Evolutionary conservation across 2,113 vertebrate genomes (phyloP).

Genomic region (Sander lucioperca): DNA sequence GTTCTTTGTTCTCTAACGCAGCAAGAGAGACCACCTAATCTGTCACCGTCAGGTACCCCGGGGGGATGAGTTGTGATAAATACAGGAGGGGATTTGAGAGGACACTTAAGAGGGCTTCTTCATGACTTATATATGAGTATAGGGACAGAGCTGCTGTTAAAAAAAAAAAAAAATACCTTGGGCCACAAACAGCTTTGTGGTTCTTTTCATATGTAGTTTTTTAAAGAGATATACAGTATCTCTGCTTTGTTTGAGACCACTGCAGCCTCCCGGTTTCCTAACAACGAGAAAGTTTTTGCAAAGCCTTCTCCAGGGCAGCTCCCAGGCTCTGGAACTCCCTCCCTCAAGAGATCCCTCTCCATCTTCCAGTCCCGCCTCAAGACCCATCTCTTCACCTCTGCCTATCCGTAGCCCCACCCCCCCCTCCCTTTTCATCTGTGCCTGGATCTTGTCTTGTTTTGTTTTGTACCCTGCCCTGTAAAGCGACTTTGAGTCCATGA

Average conservation of each 20-base stretch:
- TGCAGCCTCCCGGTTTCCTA: neutral
- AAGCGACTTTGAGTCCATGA: too few relatives aligned
- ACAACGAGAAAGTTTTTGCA: neutral
- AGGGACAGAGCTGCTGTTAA: slow-evolving; percentile 48
- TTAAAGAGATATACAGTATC: neutral
- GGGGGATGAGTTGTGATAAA: slow-evolving; percentile 70
- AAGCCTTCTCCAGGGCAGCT: too few relatives aligned
- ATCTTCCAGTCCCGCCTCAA: too few relatives aligned
- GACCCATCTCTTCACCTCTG: too few relatives aligned
- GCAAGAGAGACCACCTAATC: slow-evolving; percentile 64
- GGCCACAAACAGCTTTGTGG: slow-evolving; percentile 43
- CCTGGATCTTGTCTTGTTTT: too few relatives aligned
- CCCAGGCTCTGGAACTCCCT: too few relatives aligned
- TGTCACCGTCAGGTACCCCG: slow-evolving; percentile 70
- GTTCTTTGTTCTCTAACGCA: slow-evolving; percentile 72
- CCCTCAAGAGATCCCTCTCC: too few relatives aligned
- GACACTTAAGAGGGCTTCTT: slow-evolving; percentile 72
- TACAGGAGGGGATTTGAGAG: slow-evolving; percentile 71
- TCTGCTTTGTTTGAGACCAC: slow-evolving; percentile 13
- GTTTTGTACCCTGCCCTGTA: too few relatives aligned
- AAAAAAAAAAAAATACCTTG: slow-evolving; percentile 55
- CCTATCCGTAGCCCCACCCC: too few relatives aligned
- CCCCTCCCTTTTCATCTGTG: too few relatives aligned
- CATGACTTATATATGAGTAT: slow-evolving; percentile 82
- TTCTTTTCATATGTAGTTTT: slow-evolving; percentile 11